Evolutionary conservation across 2,797 vertebrate species (phyloP).

Genomic region (Leuciscus waleckii): DNA sequence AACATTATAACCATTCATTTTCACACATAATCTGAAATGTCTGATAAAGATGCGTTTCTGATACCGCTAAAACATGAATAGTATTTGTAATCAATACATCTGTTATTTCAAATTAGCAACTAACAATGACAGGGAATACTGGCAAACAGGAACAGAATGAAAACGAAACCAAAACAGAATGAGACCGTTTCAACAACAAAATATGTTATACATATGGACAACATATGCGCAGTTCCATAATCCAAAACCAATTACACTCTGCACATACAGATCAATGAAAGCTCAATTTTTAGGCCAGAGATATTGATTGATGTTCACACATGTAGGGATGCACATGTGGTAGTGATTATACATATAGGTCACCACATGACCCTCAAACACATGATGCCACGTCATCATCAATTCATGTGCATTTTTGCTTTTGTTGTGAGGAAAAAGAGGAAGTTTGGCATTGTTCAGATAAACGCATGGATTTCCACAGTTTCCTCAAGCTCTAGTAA

Average conservation of each 20-base stretch:
- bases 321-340: background rate
- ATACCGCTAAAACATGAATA: background rate
- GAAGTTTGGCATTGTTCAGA: conserved; percentile 27
- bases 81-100: background rate
- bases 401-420: background rate
- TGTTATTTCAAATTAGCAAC: background rate
- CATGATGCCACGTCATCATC: conserved; percentile 10
- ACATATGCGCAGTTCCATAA: conserved; percentile 1
- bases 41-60: background rate
- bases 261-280: conserved; percentile 22
- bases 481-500: conserved; percentile 27
- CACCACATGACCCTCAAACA: conserved; percentile 1
- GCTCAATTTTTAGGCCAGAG: conserved; percentile 5
- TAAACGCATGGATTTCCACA: conserved; percentile 17
- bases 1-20: background rate
- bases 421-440: background rate
- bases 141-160: background rate
- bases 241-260: background rate
- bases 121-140: background rate
- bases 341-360: conserved; percentile 2
- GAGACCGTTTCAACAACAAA: background rate
- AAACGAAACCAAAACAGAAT: background rate
- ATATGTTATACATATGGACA: conserved; percentile 6
- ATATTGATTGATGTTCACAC: conserved; percentile 19
- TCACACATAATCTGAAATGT: background rate